Base-by-base conservation (phyloP, 2,888 invertebrate genomes). In the Brachyopa scutellaris region DNA sequence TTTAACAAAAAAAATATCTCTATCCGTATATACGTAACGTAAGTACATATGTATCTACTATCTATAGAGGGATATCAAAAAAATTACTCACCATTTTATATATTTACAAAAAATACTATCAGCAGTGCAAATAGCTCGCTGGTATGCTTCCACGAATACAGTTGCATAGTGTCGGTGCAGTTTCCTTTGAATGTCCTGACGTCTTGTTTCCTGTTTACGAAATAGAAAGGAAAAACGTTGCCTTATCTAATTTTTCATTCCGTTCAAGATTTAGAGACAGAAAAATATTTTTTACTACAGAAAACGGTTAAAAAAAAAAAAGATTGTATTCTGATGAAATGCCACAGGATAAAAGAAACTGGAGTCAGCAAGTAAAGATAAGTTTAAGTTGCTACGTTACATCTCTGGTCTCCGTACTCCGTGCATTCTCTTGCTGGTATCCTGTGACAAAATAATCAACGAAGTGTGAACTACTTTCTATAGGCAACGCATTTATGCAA, bases 21-120 rank as follows among this genome's bases (percentile, higher is more conserved):
- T 36, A 36, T 11, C 9, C 11, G 5, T 1, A 36, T n/a, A 11
- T 9, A 7, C 36, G 9, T 11, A 57, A n/a, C n/a, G n/a, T n/a
- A n/a, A n/a, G 9, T 11, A 57, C n/a, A n/a, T n/a, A n/a, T n/a
- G n/a, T n/a, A n/a, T 6, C 11, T 42, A 7, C 7, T 21, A 13
- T 8, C 1, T 21, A 13, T 8, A 2, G n/a, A n/a, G 1, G 0
- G 5, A 49, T 19, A 66, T 49, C 7, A 49, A 33, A n/a, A n/a
- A n/a, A n/a, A n/a, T n/a, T 33, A 77, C 82, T 82, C 36, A 82
- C 82, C 82, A 82, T 82, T 82, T 77, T 82, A 64, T 72, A 82
- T 82, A 66, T 77, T 77, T 72, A 77, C 47, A 82, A 77, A 77
- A 82, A 82, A 77, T 66, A 82, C 72, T 82, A 82, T 82, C 70